A percentile compares a stretch with the other conserved stretches of the same genome.
These are phyloP conservation scores for Oenanthe melanoleuca DNA, from an alignment of 2,113 vertebrate species.

Conservation along the genomic window DNA sequence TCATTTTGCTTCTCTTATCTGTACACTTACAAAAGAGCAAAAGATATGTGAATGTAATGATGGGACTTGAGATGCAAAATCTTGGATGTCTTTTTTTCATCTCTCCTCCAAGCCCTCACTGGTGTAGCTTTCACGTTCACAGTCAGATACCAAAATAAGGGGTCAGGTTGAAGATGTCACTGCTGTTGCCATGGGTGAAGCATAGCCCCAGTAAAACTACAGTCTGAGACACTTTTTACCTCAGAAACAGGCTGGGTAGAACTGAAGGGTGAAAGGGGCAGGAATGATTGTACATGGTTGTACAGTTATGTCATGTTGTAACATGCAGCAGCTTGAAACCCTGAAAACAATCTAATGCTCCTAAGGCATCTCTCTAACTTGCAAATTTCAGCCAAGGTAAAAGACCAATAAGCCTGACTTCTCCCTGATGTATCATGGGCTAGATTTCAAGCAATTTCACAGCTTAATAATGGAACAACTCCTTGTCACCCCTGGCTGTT, in stretches of 20 bases:
- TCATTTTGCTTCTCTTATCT: not conserved
- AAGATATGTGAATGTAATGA: not conserved
- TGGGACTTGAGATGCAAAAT: not conserved
- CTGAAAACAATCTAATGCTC: not conserved
- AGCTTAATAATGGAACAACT: not conserved
- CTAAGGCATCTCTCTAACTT: not conserved
- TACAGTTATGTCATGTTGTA: not conserved
- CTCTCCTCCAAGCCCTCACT: not conserved
- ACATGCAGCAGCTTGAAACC: not conserved
- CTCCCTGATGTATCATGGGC: not conserved
- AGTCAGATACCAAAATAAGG: too few species aligned
- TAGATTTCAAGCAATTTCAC: not conserved
- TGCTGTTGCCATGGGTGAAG: not conserved
- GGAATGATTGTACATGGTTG: not conserved
- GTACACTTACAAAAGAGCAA: not conserved
- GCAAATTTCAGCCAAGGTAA: not conserved
- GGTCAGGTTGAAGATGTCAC: not conserved
- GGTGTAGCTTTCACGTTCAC: not conserved
- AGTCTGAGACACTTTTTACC: not conserved
- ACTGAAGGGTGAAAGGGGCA: not conserved
- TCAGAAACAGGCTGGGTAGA: not conserved
- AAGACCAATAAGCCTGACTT: not conserved
- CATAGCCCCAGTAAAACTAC: not conserved
- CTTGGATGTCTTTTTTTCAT: too few species aligned
- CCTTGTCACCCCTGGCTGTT: not conserved